phyloP scores from a whole-genome alignment of 92 coral and sea anemone genomes.

The Umimayanthus kanabou region DNA sequence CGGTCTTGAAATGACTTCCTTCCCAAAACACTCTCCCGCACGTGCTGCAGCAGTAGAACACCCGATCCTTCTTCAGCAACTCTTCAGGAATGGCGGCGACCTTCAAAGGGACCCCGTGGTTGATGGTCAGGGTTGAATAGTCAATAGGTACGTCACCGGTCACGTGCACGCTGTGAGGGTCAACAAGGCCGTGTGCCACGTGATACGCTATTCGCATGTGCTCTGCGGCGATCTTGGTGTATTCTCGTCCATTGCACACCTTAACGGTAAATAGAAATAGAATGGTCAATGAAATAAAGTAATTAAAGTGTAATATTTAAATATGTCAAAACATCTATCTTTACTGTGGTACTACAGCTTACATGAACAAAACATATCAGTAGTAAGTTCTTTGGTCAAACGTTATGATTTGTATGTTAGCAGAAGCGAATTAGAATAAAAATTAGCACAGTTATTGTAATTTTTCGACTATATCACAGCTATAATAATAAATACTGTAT shows the following conservation, averaged over 20 bases:
- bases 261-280: neutral
- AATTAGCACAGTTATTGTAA: no score
- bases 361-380: neutral
- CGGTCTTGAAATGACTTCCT: slow-evolving; percentile 89
- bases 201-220: slow-evolving; percentile 77
- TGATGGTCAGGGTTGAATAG: slow-evolving; percentile 57
- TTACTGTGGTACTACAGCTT: neutral
- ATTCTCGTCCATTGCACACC: slow-evolving; percentile 89
- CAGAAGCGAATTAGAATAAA: no score
- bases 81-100: slow-evolving; percentile 76
- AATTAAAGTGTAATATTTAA: neutral
- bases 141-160: slow-evolving; percentile 66
- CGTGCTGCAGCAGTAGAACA: slow-evolving; percentile 79
- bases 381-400: no score
- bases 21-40: slow-evolving; percentile 99
- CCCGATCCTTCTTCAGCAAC: slow-evolving; percentile 62
- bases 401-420: no score
- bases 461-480: no score
- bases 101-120: slow-evolving; percentile 75
- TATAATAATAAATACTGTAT: no score
- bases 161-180: slow-evolving; percentile 43
- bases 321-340: neutral
- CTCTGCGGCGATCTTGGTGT: slow-evolving; percentile 65
- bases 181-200: slow-evolving; percentile 49
- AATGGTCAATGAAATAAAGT: neutral